phyloP scores from a whole-genome alignment of 2,113 vertebrate species.

The Megaceryle maxima region DNA sequence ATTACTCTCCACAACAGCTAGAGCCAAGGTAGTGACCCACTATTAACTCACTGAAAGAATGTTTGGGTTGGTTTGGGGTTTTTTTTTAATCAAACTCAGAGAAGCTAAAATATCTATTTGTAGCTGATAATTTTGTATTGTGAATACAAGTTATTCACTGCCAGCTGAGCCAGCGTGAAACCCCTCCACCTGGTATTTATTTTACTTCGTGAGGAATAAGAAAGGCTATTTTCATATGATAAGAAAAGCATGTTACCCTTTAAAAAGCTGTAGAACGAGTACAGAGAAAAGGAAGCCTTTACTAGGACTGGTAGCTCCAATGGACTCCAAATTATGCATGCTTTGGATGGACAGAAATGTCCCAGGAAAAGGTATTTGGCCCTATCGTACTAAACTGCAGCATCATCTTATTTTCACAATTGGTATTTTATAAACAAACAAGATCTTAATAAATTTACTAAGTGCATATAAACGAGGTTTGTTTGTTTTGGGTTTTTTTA shows the following conservation, averaged over 20 bases:
- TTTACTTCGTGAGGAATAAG: background rate
- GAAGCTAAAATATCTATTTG: conserved; percentile 27
- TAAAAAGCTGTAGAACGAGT: background rate
- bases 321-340: background rate
- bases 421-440: background rate
- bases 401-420: background rate
- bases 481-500: background rate
- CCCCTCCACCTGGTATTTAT: background rate
- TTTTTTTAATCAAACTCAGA: background rate
- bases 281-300: background rate
- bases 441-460: background rate
- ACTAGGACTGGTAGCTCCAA: background rate
- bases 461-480: background rate
- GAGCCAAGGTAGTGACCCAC: background rate
- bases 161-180: background rate
- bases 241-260: background rate
- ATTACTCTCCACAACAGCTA: background rate
- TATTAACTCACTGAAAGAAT: background rate
- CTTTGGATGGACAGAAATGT: background rate
- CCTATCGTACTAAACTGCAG: background rate
- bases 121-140: background rate
- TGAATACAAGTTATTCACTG: background rate
- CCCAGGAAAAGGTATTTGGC: background rate
- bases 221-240: background rate
- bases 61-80: background rate